Evolutionary conservation across 2,888 invertebrate species (phyloP), one percentile per base, ranked within the genome.

Genomic region (Mesochorus sp.): DNA sequence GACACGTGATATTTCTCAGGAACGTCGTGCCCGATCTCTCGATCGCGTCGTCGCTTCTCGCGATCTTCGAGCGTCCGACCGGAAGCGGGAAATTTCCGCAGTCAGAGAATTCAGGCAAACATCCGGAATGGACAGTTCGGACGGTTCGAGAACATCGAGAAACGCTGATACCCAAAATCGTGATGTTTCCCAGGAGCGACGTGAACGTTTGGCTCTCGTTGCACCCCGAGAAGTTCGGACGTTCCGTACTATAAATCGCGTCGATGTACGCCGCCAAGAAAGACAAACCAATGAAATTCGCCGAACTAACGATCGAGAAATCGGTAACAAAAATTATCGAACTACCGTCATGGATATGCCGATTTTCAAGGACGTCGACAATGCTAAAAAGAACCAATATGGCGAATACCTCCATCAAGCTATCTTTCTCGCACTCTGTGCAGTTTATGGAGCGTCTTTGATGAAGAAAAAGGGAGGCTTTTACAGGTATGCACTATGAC

Each of bases 371-470:
- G 34, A 64, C 12, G 42, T 76, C 31, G 26, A 24, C 28, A 24
- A 26, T 42, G 31, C 68, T 0, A 26, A 70, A 0, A 53, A 53
- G 31, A 74, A 55, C n/a, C 14, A 76, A 12, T 82, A 49, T 47
- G 84, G 82, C 37, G 85, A 89, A 21, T 71, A 85, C 49, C 55
- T 87, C 28, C 84, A 81, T 10, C 88, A 89, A 62, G 81, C 82
- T 6, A 14, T 88, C 1, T 19, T 88, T 1, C 68, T 87, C 26
- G 80, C 74, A 1, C 84, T 89, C 47, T 89, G 87, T 59, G 82
- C 85, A 4, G n/a, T 87, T 28, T 89, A 90, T 49, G 86, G 87
- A 28, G 76, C 84, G 44, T 87, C 88, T 6, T 67, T 89, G 49
- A 83, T 85, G 42, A 83, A 82, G 3, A 79, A 83, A 24, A 89